Evolutionary conservation across 1,140 invertebrate genomes (phyloP).

Genomic region (Drosophila teissieri): DNA sequence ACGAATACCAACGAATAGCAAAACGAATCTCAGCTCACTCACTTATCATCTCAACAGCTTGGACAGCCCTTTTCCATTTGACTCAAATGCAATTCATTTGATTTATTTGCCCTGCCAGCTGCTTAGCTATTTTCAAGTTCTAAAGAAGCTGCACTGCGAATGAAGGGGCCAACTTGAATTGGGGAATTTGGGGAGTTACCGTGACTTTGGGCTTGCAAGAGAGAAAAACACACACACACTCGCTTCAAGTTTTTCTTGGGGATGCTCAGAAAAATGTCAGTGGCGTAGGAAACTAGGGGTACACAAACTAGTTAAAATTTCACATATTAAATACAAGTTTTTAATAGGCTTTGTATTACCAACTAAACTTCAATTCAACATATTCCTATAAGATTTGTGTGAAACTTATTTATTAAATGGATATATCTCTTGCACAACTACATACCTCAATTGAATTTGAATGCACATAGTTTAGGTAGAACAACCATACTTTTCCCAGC

Average conservation of each 20-base stretch:
- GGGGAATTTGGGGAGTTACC: not conserved
- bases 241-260: not conserved
- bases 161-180: not conserved
- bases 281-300: not conserved
- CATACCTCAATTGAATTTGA: not conserved
- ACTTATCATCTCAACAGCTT: conserved; percentile 25
- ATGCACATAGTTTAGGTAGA: not conserved
- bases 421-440: no score
- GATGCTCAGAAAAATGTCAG: not conserved
- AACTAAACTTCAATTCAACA: no score
- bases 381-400: not conserved
- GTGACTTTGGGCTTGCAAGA: not conserved
- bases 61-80: conserved; percentile 17
- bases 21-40: conserved; percentile 16
- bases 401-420: no score
- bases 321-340: no score
- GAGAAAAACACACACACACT: conserved; percentile 17
- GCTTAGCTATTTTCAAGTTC: conserved; percentile 28
- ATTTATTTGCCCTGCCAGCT: conserved; percentile 55
- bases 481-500: not conserved
- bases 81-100: conserved; percentile 44
- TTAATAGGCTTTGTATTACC: no score
- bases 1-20: not conserved
- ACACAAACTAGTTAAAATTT: no score
- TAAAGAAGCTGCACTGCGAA: conserved; percentile 2